Evolutionary conservation across 1,140 invertebrate genomes (phyloP), one percentile per base, ranked within the genome.

Genomic region (Drosophila punjabiensis): DNA sequence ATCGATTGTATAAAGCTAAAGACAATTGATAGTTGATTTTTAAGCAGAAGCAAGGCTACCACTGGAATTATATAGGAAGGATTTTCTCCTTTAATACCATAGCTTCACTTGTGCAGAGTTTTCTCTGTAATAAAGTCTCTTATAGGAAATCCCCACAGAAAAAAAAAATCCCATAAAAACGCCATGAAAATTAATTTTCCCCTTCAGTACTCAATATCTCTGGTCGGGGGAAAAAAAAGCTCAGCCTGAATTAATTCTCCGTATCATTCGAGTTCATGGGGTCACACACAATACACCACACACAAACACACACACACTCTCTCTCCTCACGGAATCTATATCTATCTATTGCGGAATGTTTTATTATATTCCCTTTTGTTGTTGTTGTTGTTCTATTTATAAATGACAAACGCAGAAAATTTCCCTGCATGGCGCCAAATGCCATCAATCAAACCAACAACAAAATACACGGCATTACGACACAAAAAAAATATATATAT

Each of bases 391-490:
- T 80, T 50, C 77, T 80, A 80, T 80, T 80, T 81, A 81, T 81
- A 81, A 64, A 81, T 68, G 48, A 53, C 53, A 64, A 76, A 81
- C 70, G 73, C 78, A 69, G 59, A 75, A 81, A 43, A 45, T 41
- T 56, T 53, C 76, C 60, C 77, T 67, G 60, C 58, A 65, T 63
- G 68, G 50, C 71, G 59, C 60, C 64, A 70, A 82, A 77, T 52
- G 55, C 74, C 74, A 82, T 82, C 79, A 82, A 82, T 82, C 80
- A 82, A 77, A 61, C 68, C 70, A 74, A 74, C 55, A 74, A 74
- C 45, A 73, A 74, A 74, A 74, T 74, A 53, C 68, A 73, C 24
- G 47, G 48, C 50, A 71, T 62, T 73, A 73, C 47, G 39, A 61
- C 71, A 60, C 55, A 62, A 66, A 65, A 61, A 39, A 59, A 41